Base-by-base conservation (phyloP, 2,113 vertebrate genomes). In the Rana temporaria region DNA sequence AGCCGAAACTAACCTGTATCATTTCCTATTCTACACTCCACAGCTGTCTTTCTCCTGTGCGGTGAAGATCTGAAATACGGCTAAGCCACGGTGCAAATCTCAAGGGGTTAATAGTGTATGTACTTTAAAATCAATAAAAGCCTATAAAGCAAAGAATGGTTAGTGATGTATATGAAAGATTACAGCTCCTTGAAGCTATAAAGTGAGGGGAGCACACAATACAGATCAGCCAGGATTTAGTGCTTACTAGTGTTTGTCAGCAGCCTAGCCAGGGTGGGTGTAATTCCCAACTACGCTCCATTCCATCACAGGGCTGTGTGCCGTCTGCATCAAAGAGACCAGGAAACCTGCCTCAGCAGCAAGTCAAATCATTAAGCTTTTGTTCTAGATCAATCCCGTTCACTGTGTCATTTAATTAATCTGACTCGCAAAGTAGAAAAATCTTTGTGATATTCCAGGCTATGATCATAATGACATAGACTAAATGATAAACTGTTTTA, bases 101-200 rank as follows among this genome's bases (percentile, higher is more conserved):
- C 7, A 59, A 48, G 30, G 65, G 65, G 65, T 70, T 80, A 70
- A 60, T 14, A 70, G 20, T 20, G 12, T 30, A 62, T 42, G 22
- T 20, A 48, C n/a, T 48, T 65, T 66, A 24, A 73, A 26, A 73
- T 72, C 60, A 74, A 82, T 82, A 74, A 74, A 65, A 42, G 30
- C 60, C 48, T 32, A 32, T 72, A 81, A 72, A 69, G 67, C 56
- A 15, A 70, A 69, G 53, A 78, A 78, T 65, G 17, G 4, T 18
- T 18, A 77, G 59, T 53, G 30, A 68, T 79, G 64, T 70, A 70
- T 62, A 70, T 70, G n/a, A 69, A 24, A 79, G 53, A 79, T 79
- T 70, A 52, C 66, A 70, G 15, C 32, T 59, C 52, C 11, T 14
- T 73, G 24, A 18, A 63, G 60, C 17, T 15, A 64, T 73, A 65